A percentile compares a stretch with the other conserved stretches of the same genome.
Conservation (phyloP, 1,140 invertebrate genomes). For the Adelges cooleyi region DNA sequence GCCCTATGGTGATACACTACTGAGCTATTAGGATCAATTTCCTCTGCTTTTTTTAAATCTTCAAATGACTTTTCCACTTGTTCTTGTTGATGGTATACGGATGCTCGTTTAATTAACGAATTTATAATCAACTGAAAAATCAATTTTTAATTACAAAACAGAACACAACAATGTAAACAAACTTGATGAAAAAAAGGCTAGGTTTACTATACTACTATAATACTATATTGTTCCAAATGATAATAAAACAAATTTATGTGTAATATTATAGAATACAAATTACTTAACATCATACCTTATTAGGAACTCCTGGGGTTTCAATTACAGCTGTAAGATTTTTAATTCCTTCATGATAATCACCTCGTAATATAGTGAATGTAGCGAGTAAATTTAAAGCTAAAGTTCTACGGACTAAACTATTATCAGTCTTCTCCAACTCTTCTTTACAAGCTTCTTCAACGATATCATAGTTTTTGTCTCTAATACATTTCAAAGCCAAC, state of each 20-base stretch:
- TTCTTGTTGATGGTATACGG: constrained; percentile 66
- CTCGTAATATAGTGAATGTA: constrained; percentile 68
- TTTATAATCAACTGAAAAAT: constrained; percentile 53
- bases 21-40: constrained; percentile 62
- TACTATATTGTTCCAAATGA: no score
- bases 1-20: constrained; percentile 74
- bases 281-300: constrained; percentile 42
- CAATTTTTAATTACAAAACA: no score
- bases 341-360: constrained; percentile 55
- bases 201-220: no score
- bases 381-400: constrained; percentile 65
- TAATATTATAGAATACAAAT: no score
- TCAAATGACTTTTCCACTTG: constrained; percentile 57
- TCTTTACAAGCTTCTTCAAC: constrained; percentile 67
- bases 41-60: constrained; percentile 64
- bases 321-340: constrained; percentile 56
- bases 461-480: constrained; percentile 59
- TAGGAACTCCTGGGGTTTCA: constrained; percentile 45
- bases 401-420: constrained; percentile 41
- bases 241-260: no score
- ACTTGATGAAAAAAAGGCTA: no score
- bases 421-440: constrained; percentile 55
- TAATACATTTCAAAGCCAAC: constrained; percentile 53
- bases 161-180: no score
- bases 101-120: constrained; percentile 81